Base-by-base conservation (phyloP, 2,113 vertebrate genomes). In the Crotophaga sulcirostris region DNA sequence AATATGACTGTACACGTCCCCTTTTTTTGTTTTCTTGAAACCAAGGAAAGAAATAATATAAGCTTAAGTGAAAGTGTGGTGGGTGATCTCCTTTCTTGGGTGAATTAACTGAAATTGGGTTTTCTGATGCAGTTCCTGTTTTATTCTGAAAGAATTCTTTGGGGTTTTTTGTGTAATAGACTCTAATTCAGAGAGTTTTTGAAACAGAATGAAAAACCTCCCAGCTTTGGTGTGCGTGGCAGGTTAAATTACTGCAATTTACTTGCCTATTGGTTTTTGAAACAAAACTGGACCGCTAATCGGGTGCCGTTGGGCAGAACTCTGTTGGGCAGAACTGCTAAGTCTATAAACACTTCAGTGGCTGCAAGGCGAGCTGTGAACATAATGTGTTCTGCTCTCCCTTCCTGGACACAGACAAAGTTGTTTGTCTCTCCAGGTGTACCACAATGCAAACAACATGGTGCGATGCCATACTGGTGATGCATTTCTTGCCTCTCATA, bases 391-490 rank as follows among this genome's bases (percentile, higher is more conserved):
- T 49, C n/a, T 49, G 28, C 40, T 66, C n/a, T 31, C 33, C 34
- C 24, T 68, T 44, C 49, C 55, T 26, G 21, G 31, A 45, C 31
- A 8, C 31, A 10, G 54, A 21, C 34, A n/a, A 1, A 0, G 42
- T 21, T 44, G 47, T 77, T 54, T 5, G 16, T 25, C 63, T 26
- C 56, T 42, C 63, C 38, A 13, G 38, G n/a, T 34, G 5, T 59
- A 3, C 2, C 42, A 9, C 7, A 1, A 16, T 24, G 25, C 38
- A 33, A n/a, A 25, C n/a, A n/a, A 52, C 56, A 59, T 21, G 11
- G 11, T 59, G 11, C 4, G 4, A 1, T 38, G 47, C 10, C 6
- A 0, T 81, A 15, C 42, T 42, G 21, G 9, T 34, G 8, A 3
- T 11, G 15, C 34, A 17, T 31, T 93, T 60, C 44, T 56, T 81